These are phyloP conservation scores for Anas flavirostris DNA, from an alignment of 2,797 vertebrate genomes.

Conservation along the genomic window DNA sequence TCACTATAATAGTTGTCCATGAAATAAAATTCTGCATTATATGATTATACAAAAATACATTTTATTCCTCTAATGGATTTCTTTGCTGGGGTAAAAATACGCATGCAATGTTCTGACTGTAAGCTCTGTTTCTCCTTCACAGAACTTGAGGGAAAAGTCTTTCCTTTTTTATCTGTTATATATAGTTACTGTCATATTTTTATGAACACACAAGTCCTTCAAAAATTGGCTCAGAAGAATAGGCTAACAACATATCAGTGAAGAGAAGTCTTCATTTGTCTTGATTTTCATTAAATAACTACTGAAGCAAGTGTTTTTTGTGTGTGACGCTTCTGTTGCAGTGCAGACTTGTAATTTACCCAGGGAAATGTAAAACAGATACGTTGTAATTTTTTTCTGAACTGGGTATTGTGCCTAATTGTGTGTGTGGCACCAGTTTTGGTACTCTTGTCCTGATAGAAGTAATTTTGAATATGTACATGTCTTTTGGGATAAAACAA, in stretches of 20 bases:
- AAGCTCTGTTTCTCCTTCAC: background rate
- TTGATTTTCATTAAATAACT: background rate
- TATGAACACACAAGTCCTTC: background rate
- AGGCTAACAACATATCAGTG: background rate
- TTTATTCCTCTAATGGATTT: background rate
- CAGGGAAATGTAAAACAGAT: background rate
- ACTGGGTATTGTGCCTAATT: background rate
- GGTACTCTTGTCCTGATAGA: background rate
- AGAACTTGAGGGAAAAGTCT: background rate
- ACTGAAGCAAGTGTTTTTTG: fast-evolving
- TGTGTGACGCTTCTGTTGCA: background rate
- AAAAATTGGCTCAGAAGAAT: background rate
- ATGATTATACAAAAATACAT: background rate
- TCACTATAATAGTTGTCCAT: background rate
- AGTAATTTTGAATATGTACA: background rate
- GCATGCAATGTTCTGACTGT: background rate
- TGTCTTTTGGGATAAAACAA: background rate
- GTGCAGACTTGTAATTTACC: background rate
- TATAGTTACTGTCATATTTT: constrained; percentile 22
- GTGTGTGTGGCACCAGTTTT: background rate
- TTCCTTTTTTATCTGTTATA: constrained; percentile 55
- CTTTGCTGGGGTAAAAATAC: background rate
- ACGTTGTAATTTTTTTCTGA: background rate
- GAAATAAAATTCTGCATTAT: background rate
- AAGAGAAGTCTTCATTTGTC: background rate